Percentiles rank a stretch among this genome's conserved stretches.
phyloP scores from a whole-genome alignment of 2,113 vertebrate species.

The Prochilodus magdalenae region DNA sequence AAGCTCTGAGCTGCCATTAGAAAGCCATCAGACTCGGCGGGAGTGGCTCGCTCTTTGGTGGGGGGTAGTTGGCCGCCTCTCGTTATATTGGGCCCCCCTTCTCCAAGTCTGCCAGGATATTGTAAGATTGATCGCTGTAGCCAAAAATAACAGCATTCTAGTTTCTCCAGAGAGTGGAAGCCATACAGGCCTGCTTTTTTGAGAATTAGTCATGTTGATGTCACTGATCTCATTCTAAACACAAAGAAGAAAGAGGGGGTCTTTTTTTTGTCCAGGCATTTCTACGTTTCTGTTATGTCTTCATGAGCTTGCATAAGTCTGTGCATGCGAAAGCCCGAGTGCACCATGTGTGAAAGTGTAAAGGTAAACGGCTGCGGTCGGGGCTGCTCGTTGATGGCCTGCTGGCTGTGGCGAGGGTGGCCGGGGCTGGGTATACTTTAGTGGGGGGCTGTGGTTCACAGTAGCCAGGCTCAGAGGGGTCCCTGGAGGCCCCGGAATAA shows the following conservation, averaged over 20 bases:
- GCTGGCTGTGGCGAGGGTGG: constrained; percentile 20
- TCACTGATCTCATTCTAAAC: constrained; percentile 54
- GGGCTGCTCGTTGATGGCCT: background rate
- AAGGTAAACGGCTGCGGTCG: constrained; percentile 35
- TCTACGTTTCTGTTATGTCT: constrained; percentile 36
- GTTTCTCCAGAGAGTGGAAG: constrained; percentile 52
- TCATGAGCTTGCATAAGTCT: constrained; percentile 7
- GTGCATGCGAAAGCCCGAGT: background rate
- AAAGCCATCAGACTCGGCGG: constrained; percentile 58
- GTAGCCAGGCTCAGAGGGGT: constrained; percentile 50
- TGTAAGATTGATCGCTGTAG: constrained; percentile 58
- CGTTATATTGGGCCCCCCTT: constrained; percentile 48
- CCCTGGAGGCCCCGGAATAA: constrained; percentile 50
- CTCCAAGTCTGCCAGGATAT: constrained; percentile 58
- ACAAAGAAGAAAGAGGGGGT: constrained; percentile 29
- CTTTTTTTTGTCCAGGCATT: background rate
- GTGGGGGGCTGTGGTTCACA: constrained; percentile 47
- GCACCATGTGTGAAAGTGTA: constrained; percentile 20
- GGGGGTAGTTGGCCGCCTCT: constrained; percentile 41
- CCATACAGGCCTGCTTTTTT: constrained; percentile 42
- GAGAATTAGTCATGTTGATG: constrained; percentile 60
- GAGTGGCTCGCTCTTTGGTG: constrained; percentile 39
- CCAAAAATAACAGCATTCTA: constrained; percentile 64
- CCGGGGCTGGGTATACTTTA: constrained; percentile 31
- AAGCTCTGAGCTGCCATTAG: constrained; percentile 57